Evolutionary conservation across 2,113 vertebrate genomes (phyloP).

Genomic region (Nannospalax galili): DNA sequence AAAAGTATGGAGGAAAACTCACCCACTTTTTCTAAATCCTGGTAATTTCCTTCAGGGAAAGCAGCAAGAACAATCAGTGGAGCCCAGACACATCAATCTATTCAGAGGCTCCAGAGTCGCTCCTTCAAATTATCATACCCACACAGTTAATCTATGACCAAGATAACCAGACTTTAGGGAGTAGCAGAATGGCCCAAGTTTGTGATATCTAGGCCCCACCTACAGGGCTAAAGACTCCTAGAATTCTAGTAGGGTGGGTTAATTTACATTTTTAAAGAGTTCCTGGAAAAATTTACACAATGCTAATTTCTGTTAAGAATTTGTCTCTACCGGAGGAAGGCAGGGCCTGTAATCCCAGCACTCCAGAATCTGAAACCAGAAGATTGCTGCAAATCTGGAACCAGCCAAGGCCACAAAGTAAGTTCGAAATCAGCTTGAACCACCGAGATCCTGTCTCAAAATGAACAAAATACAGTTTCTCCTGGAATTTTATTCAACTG

Average conservation of each 20-base stretch:
- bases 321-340: neutral
- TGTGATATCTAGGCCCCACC: neutral
- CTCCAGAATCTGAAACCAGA: neutral
- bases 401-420: too few relatives aligned
- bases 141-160: neutral
- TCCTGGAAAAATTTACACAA: neutral
- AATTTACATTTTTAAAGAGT: slow-evolving; percentile 59
- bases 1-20: neutral
- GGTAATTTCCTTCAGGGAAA: neutral
- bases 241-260: neutral
- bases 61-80: neutral
- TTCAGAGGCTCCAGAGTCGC: too few relatives aligned
- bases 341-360: accelerated
- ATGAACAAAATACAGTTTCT: neutral
- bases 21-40: slow-evolving; percentile 15
- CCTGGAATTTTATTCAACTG: too few relatives aligned
- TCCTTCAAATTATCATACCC: too few relatives aligned
- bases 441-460: neutral
- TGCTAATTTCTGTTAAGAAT: neutral
- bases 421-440: neutral
- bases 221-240: neutral
- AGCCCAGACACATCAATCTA: neutral
- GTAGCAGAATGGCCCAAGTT: neutral
- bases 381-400: neutral
- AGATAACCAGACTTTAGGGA: neutral